Base-by-base conservation (phyloP, 2,888 invertebrate genomes). In the Polyommatus icarus region DNA sequence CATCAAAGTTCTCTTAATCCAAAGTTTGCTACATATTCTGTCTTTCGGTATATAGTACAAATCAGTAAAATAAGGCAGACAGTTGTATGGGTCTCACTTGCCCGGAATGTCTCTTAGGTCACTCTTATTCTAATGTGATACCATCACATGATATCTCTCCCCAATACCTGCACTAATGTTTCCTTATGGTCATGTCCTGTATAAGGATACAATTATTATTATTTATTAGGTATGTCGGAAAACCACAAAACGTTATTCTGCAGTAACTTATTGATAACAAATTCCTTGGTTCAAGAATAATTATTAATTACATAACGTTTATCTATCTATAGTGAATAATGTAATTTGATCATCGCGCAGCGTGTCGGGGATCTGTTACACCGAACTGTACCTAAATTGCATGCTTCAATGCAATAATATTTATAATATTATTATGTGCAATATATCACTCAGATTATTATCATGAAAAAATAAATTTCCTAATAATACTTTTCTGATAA, bases 331-430 rank as follows among this genome's bases (percentile, higher is more conserved):
- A 32, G 12, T 67, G 6, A 67, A 18, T 29, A 77, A 73, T 18
- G 88, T 86, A 88, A 88, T 84, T 80, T 80, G 87, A 87, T 84
- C 84, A 79, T 77, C 67, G 77, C 71, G 78, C 76, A 76, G 29
- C 29, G n/a, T 71, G 40, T 32, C 61, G 77, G 77, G 36, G 72
- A 50, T 18, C 71, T 78, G 36, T 82, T 77, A 81, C 80, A 82
- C 79, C 79, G 81, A 76, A 71, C 29, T 77, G 79, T 78, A 54
- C 7, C 50, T 50, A 79, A 81, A 5, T 50, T 61, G 54, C 61
- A 32, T 2, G 20, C 61, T 77, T 50, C 6, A 72, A 32, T 32
- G 32, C 32, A 32, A 32, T 32, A 32, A 32, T 32, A 32, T 32
- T 32, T 32, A 32, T 32, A 32, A 32, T 32, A 32, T 32, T 32